A percentile compares a stretch with the other conserved stretches of the same genome.
phyloP scores from a whole-genome alignment of 2,888 invertebrate species.

The Parelbella ahira region DNA sequence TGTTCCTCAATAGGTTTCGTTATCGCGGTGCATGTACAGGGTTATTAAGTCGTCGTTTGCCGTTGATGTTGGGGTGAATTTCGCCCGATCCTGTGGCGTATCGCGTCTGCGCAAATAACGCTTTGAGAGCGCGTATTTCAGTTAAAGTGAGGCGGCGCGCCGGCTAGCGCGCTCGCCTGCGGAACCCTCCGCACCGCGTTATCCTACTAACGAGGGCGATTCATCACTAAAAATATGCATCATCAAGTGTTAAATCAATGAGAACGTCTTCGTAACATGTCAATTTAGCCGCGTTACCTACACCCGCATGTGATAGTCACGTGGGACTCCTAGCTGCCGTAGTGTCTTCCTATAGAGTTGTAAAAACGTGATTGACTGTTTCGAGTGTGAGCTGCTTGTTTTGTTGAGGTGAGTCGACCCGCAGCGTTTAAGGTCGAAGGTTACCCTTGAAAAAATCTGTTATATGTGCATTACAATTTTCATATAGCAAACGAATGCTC shows the following conservation, averaged over 20 bases:
- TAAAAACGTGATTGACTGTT: slow-evolving; percentile 47
- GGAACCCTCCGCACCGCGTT: slow-evolving; percentile 60
- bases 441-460: slow-evolving; percentile 53
- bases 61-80: slow-evolving; percentile 51
- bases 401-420: slow-evolving; percentile 70
- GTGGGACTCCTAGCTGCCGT: slow-evolving; percentile 42
- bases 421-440: slow-evolving; percentile 55
- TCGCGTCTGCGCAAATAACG: slow-evolving; percentile 67
- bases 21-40: slow-evolving; percentile 4
- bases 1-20: not conserved
- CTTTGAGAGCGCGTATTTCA: slow-evolving; percentile 54
- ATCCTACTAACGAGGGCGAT: slow-evolving; percentile 39
- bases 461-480: slow-evolving; percentile 26
- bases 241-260: slow-evolving; percentile 42
- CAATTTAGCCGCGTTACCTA: slow-evolving; percentile 51
- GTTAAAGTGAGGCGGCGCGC: slow-evolving; percentile 77
- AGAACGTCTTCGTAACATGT: slow-evolving; percentile 50
- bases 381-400: slow-evolving; percentile 54
- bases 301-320: slow-evolving; percentile 40
- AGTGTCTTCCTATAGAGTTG: slow-evolving; percentile 70
- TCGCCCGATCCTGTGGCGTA: slow-evolving; percentile 69
- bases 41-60: slow-evolving; percentile 38
- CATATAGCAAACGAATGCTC: slow-evolving; percentile 45
- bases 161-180: slow-evolving; percentile 80
- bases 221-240: slow-evolving; percentile 65